These are phyloP conservation scores for Hestina assimilis DNA, from an alignment of 1,140 invertebrate genomes.

Conservation along the genomic window DNA sequence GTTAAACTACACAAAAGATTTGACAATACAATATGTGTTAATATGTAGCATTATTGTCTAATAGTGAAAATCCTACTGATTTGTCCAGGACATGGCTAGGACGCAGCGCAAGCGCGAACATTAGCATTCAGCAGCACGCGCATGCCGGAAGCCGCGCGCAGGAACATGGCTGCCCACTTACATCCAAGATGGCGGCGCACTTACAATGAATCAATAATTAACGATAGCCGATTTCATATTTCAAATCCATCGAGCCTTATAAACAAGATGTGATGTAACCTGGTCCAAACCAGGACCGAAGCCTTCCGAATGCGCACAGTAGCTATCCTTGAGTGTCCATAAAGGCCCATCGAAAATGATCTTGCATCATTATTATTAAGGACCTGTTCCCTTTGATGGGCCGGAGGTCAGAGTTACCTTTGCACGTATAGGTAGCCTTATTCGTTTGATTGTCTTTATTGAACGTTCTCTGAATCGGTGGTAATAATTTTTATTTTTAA, in stretches of 20 bases:
- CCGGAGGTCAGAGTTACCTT: slow-evolving; percentile 49
- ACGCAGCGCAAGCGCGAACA: slow-evolving; percentile 50
- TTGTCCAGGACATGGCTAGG: slow-evolving; percentile 28
- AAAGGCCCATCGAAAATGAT: slow-evolving; percentile 45
- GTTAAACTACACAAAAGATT: too few relatives aligned
- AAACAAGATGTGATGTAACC: slow-evolving; percentile 69
- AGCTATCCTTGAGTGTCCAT: slow-evolving; percentile 56
- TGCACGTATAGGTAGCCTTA: slow-evolving; percentile 47
- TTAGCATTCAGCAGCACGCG: slow-evolving; percentile 69
- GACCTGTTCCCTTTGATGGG: slow-evolving; percentile 50
- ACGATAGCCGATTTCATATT: slow-evolving; percentile 71
- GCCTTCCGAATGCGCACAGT: slow-evolving; percentile 50
- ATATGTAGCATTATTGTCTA: too few relatives aligned
- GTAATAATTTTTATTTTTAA: slow-evolving; percentile 41
- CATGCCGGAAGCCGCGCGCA: slow-evolving; percentile 66
- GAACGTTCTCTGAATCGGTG: slow-evolving; percentile 48
- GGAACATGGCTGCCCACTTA: slow-evolving; percentile 64
- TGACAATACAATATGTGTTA: background rate
- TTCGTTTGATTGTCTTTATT: slow-evolving; percentile 59
- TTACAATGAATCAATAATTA: slow-evolving; percentile 75
- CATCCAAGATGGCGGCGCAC: slow-evolving; percentile 70
- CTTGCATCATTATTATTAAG: slow-evolving; percentile 58
- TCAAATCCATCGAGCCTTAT: slow-evolving; percentile 63
- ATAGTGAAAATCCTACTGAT: slow-evolving; percentile 45
- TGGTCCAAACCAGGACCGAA: slow-evolving; percentile 44